Evolutionary conservation across 53 echinoderm and acorn worm species (phyloP), one percentile per base, ranked within the genome.

Genomic region (Glandiceps talaboti): DNA sequence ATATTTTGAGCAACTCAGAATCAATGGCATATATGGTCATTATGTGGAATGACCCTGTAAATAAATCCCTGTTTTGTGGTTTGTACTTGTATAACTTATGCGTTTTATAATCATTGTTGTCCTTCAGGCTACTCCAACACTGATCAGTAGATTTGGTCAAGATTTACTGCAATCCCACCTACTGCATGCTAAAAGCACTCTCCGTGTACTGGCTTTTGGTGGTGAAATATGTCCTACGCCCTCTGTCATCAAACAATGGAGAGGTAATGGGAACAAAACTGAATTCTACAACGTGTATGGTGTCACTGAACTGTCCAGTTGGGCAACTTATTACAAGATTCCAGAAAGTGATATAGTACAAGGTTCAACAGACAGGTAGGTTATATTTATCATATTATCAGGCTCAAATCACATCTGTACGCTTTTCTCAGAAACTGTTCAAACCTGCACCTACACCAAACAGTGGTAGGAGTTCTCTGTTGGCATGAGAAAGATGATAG

Each of bases 241-340:
- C 1, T 77, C 91, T 26, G 83, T 82, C 29, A 82, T 93, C 30
- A 77, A 84, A 76, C 31, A 79, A 72, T 91, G 92, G 91, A 78
- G 85, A 80, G 88, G 77, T 32, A 76, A 31, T 31, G 88, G 84
- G 27, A 96, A 96, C 77, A 78, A 32, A 31, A 94, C 92, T 33
- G 45, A 85, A 64, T 85, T 90, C 80, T 91, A 86, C 89, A 93
- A 96, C 82, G 80, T 96, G 32, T 96, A 96, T 82, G 92, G 97
- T 0, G 92, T 96, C 73, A 96, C 97, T 1, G 97, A 96, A 32
- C 92, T 92, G 0, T 96, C 93, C 1, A 87, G 97, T 77, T 96
- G 97, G 97, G 97, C 97, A 20, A 72, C 88, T 1, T 88, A 84
- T 33, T 85, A 89, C 32, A 75, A 83, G 31, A 92, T 92, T 76